Percentiles rank a stretch among this genome's conserved stretches.
phyloP scores from a whole-genome alignment of 2,113 vertebrate species.

The Sceloporus undulatus region DNA sequence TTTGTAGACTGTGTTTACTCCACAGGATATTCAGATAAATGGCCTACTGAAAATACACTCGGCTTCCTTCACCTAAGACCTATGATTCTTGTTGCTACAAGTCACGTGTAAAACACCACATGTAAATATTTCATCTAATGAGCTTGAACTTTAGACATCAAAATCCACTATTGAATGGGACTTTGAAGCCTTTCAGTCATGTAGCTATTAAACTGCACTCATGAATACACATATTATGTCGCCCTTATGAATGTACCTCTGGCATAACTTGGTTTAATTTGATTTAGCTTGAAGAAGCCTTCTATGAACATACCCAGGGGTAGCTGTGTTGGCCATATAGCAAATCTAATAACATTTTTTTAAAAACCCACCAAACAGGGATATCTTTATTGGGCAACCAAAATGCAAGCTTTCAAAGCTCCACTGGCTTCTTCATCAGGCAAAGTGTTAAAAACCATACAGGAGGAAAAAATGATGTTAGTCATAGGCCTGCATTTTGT shows the following conservation, averaged over 20 bases:
- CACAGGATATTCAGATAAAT: not conserved
- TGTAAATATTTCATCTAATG: constrained; percentile 35
- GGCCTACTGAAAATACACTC: constrained; percentile 24
- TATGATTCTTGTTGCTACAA: constrained; percentile 55
- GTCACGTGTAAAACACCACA: constrained; percentile 33
- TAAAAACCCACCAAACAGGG: too few species aligned
- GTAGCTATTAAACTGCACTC: constrained; percentile 16
- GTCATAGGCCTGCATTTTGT: too few species aligned
- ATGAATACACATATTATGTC: not conserved
- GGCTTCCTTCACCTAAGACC: constrained; percentile 1
- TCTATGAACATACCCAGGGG: not conserved
- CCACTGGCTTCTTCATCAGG: too few species aligned
- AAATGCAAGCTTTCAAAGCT: too few species aligned
- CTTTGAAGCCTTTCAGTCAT: accelerated
- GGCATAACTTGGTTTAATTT: not conserved
- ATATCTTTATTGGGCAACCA: too few species aligned
- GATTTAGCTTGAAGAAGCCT: not conserved
- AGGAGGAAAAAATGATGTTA: too few species aligned
- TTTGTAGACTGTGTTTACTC: constrained; percentile 6
- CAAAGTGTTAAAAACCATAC: too few species aligned
- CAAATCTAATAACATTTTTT: too few species aligned
- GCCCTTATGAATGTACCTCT: constrained; percentile 29
- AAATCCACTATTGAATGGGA: not conserved
- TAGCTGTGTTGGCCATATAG: too few species aligned
- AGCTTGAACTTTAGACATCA: constrained; percentile 43